Percentiles rank a stretch among this genome's conserved stretches.
Evolutionary conservation across 2,113 vertebrate genomes (phyloP).

Genomic region (Datnioides undecimradiatus): DNA sequence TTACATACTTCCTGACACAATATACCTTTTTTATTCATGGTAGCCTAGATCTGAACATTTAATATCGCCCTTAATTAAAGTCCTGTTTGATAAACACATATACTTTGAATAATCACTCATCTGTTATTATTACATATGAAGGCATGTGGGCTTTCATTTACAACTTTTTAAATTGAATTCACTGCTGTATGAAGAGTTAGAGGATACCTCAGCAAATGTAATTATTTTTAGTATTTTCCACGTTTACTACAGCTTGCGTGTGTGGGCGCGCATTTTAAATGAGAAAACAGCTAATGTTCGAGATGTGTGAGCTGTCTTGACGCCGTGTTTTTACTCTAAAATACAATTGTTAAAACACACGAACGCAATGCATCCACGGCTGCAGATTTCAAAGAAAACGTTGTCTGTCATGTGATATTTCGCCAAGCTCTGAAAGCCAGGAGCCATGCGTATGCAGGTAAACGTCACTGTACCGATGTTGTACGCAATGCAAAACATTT

Average conservation of each 20-base stretch:
- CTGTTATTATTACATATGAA: too few relatives aligned
- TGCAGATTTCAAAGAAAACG: neutral
- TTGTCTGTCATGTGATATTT: too few relatives aligned
- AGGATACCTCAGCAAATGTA: too few relatives aligned
- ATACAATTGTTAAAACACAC: neutral
- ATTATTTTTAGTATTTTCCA: neutral
- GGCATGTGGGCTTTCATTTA: too few relatives aligned
- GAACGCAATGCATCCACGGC: too few relatives aligned
- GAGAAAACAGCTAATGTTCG: neutral
- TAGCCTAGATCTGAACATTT: too few relatives aligned
- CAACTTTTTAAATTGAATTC: too few relatives aligned
- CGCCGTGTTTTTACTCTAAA: too few relatives aligned
- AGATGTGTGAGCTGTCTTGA: neutral
- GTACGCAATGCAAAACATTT: rapidly evolving
- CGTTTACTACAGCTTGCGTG: neutral
- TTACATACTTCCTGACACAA: neutral
- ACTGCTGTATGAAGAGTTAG: neutral
- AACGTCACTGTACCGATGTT: neutral
- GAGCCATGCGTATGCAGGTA: neutral
- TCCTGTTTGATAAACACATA: too few relatives aligned
- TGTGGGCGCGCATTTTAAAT: neutral
- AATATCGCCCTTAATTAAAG: too few relatives aligned
- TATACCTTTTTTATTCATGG: too few relatives aligned
- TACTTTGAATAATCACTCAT: too few relatives aligned
- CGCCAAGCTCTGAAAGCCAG: neutral